phyloP scores from a whole-genome alignment of 1,140 invertebrate species.

The Prorops nasuta region DNA sequence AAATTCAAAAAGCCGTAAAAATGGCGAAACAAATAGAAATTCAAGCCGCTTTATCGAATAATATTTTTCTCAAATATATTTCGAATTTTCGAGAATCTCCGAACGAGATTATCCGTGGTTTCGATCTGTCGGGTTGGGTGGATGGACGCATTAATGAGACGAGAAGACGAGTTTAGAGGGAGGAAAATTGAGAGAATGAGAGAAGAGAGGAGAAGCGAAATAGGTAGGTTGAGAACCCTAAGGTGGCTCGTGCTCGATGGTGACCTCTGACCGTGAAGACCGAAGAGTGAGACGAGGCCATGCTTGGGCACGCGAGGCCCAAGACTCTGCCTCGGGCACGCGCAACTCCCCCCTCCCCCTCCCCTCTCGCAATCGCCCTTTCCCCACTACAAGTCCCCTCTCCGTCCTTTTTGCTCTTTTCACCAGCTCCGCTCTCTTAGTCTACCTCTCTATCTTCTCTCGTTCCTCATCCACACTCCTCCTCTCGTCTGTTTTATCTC shows the following conservation, averaged over 20 bases:
- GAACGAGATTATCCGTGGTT: no score
- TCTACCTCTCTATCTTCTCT: conserved; percentile 8
- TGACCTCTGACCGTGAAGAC: conserved; percentile 53
- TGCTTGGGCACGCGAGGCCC: conserved; percentile 50
- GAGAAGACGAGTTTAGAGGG: no score
- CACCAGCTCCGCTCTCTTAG: conserved; percentile 1
- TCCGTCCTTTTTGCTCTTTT: background rate
- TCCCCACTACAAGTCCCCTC: background rate
- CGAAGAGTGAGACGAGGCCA: conserved; percentile 40
- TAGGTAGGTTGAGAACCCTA: conserved; percentile 36
- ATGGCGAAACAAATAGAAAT: no score
- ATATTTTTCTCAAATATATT: no score
- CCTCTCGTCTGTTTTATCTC: conserved; percentile 10
- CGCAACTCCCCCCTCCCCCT: conserved; percentile 20
- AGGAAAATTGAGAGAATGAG: no score
- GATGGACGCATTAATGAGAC: no score
- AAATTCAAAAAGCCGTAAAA: no score
- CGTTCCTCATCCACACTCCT: conserved; percentile 9
- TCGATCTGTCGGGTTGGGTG: no score
- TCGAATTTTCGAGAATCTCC: no score
- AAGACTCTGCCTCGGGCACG: conserved; percentile 45
- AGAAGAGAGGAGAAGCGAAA: background rate
- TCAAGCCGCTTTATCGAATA: no score
- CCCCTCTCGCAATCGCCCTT: conserved; percentile 9
- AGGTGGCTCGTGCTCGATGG: conserved; percentile 52